These are phyloP conservation scores for Sphenodon punctatus DNA, from an alignment of 2,797 vertebrate species.

Conservation along the genomic window DNA sequence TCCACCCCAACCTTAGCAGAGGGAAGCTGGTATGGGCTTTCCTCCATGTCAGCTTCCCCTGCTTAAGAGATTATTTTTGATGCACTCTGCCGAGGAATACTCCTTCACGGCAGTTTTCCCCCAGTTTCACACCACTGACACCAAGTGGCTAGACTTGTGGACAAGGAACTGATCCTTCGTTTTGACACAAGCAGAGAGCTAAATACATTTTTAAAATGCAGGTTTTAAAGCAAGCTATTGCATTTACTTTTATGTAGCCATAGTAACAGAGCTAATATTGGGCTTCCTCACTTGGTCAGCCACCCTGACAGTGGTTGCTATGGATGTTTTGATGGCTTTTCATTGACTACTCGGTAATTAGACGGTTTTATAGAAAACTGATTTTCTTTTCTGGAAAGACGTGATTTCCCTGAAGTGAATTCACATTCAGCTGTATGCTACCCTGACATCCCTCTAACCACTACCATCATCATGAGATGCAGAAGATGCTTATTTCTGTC, in stretches of 20 bases:
- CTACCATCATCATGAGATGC: background rate
- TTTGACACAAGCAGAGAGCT: background rate
- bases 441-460: conserved; percentile 14
- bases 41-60: too few relatives aligned
- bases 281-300: conserved; percentile 52
- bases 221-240: conserved; percentile 16
- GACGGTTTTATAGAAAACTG: conserved; percentile 48
- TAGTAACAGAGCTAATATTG: conserved; percentile 66
- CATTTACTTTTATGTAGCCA: conserved; percentile 49
- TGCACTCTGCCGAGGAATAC: background rate
- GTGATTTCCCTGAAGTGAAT: conserved; percentile 37
- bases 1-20: too few relatives aligned
- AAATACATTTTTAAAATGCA: conserved; percentile 25
- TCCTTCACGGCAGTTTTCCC: background rate
- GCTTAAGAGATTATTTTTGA: too few relatives aligned
- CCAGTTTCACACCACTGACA: background rate
- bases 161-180: background rate
- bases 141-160: background rate
- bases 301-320: conserved; percentile 42
- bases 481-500: conserved; percentile 52
- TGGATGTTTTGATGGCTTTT: conserved; percentile 40
- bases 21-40: too few relatives aligned
- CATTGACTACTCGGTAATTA: conserved; percentile 55
- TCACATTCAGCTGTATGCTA: conserved; percentile 25
- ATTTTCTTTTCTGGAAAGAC: conserved; percentile 17